Conservation (phyloP, 2,113 vertebrate species). For the Zeus faber region DNA sequence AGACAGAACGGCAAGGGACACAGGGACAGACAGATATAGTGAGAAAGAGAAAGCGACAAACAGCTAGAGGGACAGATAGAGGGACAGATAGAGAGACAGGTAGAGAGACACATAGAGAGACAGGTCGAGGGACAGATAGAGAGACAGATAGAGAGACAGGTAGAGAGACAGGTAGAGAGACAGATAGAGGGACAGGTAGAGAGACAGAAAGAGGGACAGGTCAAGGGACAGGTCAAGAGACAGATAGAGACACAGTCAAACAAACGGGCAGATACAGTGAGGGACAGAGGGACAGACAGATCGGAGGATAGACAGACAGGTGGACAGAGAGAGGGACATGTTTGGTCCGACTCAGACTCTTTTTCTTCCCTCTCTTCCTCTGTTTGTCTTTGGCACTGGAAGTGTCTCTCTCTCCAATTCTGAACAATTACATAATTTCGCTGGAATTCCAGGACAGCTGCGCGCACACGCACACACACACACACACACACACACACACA, state of each 20-base stretch:
- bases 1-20: not conserved
- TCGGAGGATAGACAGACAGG: not conserved
- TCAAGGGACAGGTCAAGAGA: not conserved
- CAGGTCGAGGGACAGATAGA: not conserved
- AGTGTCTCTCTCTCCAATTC: constrained; percentile 24
- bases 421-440: constrained; percentile 51
- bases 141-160: not conserved
- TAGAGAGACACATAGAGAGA: not conserved
- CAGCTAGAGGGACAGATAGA: no score
- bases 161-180: not conserved
- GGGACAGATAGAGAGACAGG: no score
- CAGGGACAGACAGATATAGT: not conserved
- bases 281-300: not conserved
- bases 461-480: constrained; percentile 8
- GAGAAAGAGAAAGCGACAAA: not conserved
- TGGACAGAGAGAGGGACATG: not conserved
- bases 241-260: not conserved
- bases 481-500: constrained; percentile 11
- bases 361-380: not conserved
- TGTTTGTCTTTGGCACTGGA: not conserved
- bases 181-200: not conserved
- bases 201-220: not conserved
- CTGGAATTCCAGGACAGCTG: constrained; percentile 50
- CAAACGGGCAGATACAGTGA: constrained; percentile 13
- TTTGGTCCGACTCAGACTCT: constrained; percentile 1